Base-by-base conservation (phyloP, 2,113 vertebrate species). In the Cynocephalus volans region DNA sequence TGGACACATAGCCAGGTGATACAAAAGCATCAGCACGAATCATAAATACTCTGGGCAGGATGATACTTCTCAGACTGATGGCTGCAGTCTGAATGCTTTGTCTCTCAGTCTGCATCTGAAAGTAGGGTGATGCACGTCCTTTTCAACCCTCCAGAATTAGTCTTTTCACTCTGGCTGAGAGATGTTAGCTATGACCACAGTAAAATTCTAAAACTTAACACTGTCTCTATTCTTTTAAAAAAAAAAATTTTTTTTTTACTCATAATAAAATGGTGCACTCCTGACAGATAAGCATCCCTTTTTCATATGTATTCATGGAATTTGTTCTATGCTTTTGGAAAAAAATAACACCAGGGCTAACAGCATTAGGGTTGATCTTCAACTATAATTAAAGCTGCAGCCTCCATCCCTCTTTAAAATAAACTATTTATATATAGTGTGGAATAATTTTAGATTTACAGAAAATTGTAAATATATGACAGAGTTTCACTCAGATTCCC, bases 181-280 rank as follows among this genome's bases (percentile, higher is more conserved):
- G 58, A 64, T 86, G n/a, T 88, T 93, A 62, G 41, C 8, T 54
- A 36, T 60, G 60, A 60, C 21, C 33, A 33, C 48, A 87, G 52
- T 10, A 8, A 70, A 80, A 94, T 93, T 11, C 64, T 95, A 54
- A 92, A 93, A 90, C 15, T 80, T 70, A 67, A 33, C 54, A 62
- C 15, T 58, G n/a, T 28, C 8, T 13, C 81, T 86, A 5, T 52
- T 87, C 21, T 19, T 62, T 62, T 26, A 41, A 41, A 41, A 41
- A 41, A 41, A 41, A 41, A 41, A 41, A 31, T 70, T 45, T 11
- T 2, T 13, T 12, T 24, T 76, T 77, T 17, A 64, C 50, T 50
- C 36, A 85, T 41, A 62, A 85, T 76, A 12, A 94, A 65, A 79
- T 85, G 28, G 11, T 72, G 0, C 4, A 50, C 6, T 60, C 9